These are phyloP conservation scores for Sparus aurata DNA, from an alignment of 2,797 vertebrate genomes.

Conservation along the genomic window DNA sequence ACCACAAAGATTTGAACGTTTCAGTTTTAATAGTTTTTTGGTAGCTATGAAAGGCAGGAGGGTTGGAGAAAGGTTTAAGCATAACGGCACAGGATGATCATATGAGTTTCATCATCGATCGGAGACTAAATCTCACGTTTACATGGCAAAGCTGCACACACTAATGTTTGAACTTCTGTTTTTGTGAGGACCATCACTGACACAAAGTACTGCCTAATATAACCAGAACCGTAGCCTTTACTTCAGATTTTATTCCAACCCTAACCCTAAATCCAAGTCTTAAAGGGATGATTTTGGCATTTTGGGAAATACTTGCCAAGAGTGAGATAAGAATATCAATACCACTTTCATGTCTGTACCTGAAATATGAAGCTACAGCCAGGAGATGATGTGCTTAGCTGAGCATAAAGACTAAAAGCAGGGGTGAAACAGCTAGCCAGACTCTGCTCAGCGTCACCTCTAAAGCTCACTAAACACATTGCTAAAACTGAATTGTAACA, in stretches of 20 bases:
- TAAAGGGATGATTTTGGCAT: not conserved
- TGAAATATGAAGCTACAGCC: not conserved
- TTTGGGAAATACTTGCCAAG: not conserved
- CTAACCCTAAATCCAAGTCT: not conserved
- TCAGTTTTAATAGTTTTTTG: conserved; percentile 12
- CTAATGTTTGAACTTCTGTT: not conserved
- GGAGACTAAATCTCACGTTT: no score
- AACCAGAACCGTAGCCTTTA: not conserved
- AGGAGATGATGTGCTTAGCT: not conserved
- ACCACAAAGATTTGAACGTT: not conserved
- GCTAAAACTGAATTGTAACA: not conserved
- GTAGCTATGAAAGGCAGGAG: not conserved
- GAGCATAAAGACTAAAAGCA: not conserved
- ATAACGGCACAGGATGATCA: not conserved
- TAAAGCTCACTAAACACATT: not conserved
- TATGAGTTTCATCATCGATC: not conserved
- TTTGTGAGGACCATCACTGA: not conserved
- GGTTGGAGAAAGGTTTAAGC: not conserved
- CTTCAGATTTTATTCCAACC: not conserved
- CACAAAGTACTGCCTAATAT: not conserved
- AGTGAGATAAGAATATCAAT: not conserved
- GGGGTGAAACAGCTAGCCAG: not conserved
- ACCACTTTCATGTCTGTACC: no score
- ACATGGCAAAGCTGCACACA: not conserved
- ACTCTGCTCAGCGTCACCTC: not conserved